These are phyloP conservation scores for Conchocele bisecta DNA, from an alignment of 2,888 invertebrate species.

Conservation along the genomic window DNA sequence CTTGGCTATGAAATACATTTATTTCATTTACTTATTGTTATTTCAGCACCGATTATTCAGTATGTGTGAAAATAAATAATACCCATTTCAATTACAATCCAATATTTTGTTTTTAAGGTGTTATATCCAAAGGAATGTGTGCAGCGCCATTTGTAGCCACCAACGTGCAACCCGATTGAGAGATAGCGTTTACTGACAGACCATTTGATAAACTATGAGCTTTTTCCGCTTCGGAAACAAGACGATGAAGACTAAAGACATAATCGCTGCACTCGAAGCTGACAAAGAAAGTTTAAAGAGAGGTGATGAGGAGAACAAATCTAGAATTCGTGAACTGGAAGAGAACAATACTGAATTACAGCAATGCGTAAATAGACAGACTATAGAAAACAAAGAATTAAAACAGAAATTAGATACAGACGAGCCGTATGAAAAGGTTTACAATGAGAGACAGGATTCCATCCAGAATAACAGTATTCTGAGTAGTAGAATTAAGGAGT, in stretches of 20 bases:
- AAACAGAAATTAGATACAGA: slow-evolving; percentile 43
- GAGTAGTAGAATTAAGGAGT: slow-evolving; percentile 19
- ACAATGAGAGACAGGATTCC: slow-evolving; percentile 43
- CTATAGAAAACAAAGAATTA: slow-evolving; percentile 33
- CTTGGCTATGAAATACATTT: too few species aligned
- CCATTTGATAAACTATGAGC: too few species aligned
- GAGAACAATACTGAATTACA: slow-evolving; percentile 7
- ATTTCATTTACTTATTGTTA: too few species aligned
- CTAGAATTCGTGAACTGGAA: slow-evolving; percentile 25
- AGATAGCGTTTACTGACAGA: too few species aligned
- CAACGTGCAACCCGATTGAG: too few species aligned
- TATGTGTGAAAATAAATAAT: too few species aligned
- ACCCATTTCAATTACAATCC: too few species aligned
- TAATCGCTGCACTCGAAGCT: slow-evolving; percentile 17
- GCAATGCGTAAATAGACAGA: slow-evolving; percentile 11
- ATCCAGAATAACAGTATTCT: slow-evolving; percentile 19
- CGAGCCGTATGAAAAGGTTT: slow-evolving; percentile 51
- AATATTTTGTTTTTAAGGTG: too few species aligned
- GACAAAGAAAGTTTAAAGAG: slow-evolving; percentile 31
- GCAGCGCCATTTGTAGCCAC: too few species aligned
- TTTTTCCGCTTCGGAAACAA: not conserved
- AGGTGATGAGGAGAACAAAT: slow-evolving; percentile 20
- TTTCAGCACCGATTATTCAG: too few species aligned
- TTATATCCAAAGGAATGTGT: too few species aligned
- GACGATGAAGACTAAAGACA: slow-evolving; percentile 5